A percentile compares a stretch with the other conserved stretches of the same genome.
These are phyloP conservation scores for Epicampocera succincta DNA, from an alignment of 2,888 invertebrate species.

Conservation along the genomic window DNA sequence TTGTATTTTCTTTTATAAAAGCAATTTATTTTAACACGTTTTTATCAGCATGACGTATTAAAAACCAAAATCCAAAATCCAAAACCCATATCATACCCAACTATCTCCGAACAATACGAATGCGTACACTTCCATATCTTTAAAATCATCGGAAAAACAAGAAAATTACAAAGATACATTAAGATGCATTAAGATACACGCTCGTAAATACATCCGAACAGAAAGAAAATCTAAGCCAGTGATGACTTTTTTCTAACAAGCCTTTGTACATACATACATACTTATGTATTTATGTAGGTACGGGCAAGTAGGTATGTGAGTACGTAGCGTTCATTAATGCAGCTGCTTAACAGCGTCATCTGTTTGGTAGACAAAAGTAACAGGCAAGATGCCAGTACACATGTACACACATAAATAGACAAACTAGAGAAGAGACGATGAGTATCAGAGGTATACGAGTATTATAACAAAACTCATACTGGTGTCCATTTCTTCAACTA, in stretches of 20 bases:
- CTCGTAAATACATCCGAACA: slow-evolving; percentile 11
- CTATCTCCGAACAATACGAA: slow-evolving; percentile 28
- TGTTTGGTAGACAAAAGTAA: neutral
- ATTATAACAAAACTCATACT: slow-evolving; percentile 24
- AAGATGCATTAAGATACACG: slow-evolving; percentile 20
- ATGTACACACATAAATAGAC: too few relatives aligned
- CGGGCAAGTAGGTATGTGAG: too few relatives aligned
- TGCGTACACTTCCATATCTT: slow-evolving; percentile 43
- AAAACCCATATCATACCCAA: slow-evolving; percentile 22
- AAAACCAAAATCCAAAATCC: slow-evolving; percentile 49
- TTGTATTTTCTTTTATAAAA: slow-evolving; percentile 12
- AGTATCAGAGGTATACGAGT: neutral
- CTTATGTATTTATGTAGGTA: too few relatives aligned
- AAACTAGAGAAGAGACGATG: neutral
- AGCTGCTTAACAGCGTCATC: slow-evolving; percentile 33
- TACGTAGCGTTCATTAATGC: slow-evolving; percentile 47
- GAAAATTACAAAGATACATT: slow-evolving; percentile 4
- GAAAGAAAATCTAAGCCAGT: slow-evolving; percentile 27
- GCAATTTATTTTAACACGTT: slow-evolving; percentile 40
- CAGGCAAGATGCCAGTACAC: neutral
- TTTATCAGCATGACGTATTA: slow-evolving; percentile 59
- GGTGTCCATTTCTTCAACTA: neutral
- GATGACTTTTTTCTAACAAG: slow-evolving; percentile 21
- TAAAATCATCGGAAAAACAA: slow-evolving; percentile 18
- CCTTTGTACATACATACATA: neutral